Conservation (phyloP, 2,888 invertebrate species). For the Leucoptera coffeella region DNA sequence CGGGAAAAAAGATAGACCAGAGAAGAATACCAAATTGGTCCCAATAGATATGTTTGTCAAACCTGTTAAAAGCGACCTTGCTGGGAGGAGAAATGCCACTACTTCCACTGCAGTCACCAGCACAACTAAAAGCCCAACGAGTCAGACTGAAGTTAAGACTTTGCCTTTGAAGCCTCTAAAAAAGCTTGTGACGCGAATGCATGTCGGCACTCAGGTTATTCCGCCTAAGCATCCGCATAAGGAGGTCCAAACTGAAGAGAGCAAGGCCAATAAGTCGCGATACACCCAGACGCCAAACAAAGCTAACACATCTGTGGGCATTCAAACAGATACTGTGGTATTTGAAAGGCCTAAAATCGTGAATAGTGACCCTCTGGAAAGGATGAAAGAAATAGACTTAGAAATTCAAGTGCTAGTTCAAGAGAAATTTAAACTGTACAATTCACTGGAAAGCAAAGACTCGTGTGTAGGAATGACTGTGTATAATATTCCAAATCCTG, state of each 20-base stretch:
- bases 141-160: constrained; percentile 8
- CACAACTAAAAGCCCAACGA: constrained; percentile 8
- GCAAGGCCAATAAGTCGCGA: constrained; percentile 11
- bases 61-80: constrained; percentile 19
- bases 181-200: constrained; percentile 9
- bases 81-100: constrained; percentile 26
- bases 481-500: constrained; percentile 18
- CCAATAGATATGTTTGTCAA: constrained; percentile 31
- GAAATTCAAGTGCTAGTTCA: constrained; percentile 51
- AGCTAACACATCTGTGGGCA: constrained; percentile 11
- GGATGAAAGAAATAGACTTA: constrained; percentile 57
- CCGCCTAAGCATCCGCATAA: constrained; percentile 14
- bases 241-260: constrained; percentile 19
- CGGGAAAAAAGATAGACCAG: constrained; percentile 17
- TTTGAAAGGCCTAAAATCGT: constrained; percentile 10
- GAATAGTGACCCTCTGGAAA: constrained; percentile 31
- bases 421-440: constrained; percentile 53
- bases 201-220: constrained; percentile 17
- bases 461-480: constrained; percentile 33
- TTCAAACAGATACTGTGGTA: constrained; percentile 21
- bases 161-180: constrained; percentile 6
- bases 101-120: constrained; percentile 11
- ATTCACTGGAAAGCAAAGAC: constrained; percentile 33
- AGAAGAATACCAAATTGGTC: constrained; percentile 24
- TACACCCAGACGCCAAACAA: constrained; percentile 19